Conservation (phyloP, 2,113 vertebrate species). For the Triplophysa tibetana region DNA sequence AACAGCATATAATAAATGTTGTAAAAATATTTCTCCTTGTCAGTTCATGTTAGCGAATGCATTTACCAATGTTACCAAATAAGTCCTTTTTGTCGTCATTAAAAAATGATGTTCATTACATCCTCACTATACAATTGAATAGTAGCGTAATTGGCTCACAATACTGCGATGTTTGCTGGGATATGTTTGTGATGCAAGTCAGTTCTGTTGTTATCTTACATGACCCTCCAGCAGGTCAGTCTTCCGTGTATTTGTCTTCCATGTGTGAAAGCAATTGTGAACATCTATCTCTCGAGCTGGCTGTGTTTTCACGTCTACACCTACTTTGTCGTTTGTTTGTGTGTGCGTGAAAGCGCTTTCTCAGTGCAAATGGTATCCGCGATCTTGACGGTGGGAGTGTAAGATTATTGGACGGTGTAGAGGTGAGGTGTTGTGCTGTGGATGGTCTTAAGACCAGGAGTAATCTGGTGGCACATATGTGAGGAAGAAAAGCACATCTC, state of each 20-base stretch:
- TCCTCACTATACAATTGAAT: too few relatives aligned
- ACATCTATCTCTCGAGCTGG: background rate
- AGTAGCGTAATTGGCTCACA: too few relatives aligned
- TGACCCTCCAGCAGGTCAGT: slow-evolving; percentile 8
- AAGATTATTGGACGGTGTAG: slow-evolving; percentile 47
- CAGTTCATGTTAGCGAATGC: too few relatives aligned
- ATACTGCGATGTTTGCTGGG: too few relatives aligned
- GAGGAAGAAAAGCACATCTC: background rate
- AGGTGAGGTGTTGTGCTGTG: background rate
- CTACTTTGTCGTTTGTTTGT: slow-evolving; percentile 52
- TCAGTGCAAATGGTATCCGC: slow-evolving; percentile 10
- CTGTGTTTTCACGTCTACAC: background rate
- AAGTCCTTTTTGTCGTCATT: too few relatives aligned
- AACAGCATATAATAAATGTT: too few relatives aligned
- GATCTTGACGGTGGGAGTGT: slow-evolving; percentile 23
- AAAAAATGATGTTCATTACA: too few relatives aligned
- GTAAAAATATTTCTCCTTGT: too few relatives aligned
- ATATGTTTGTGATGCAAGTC: too few relatives aligned
- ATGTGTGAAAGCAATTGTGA: background rate
- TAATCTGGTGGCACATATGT: too few relatives aligned
- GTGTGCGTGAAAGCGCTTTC: slow-evolving; percentile 5
- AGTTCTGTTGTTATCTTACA: background rate
- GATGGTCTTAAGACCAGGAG: background rate
- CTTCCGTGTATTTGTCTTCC: background rate
- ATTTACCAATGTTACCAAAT: too few relatives aligned